Base-by-base conservation (phyloP, 2,113 vertebrate genomes). In the Petroica traversi region DNA sequence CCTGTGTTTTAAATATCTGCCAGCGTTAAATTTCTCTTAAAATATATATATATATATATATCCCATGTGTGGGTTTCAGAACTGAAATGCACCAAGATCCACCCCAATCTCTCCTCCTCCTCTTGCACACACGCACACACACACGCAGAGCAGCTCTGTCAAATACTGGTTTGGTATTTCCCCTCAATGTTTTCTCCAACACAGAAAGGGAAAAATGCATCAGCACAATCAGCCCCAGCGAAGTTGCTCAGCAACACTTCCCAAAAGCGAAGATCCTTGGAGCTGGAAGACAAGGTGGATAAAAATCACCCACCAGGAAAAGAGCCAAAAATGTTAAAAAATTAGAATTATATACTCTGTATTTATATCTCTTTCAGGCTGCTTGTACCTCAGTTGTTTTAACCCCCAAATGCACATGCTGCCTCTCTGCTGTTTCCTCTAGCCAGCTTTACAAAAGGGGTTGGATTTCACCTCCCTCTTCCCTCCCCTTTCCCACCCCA, bases 31-130 rank as follows among this genome's bases (percentile, higher is more conserved):
- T 77, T 88, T 95, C 81, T 88, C 46, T 95, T 96, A 88, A 90
- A 97, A 97, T n/a, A n/a, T n/a, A n/a, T n/a, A n/a, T n/a, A n/a
- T n/a, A 97, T 63, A 95, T 90, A 93, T 43, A 94, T 93, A 93
- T 87, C 59, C 79, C 91, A 23, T 72, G 51, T 78, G 41, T 57
- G 45, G 66, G 71, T 89, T 93, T 86, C 68, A 72, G 49, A 72
- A 94, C 46, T 29, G 83, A 96, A 96, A 87, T 8, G 43, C 85
- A 66, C 68, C 0, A 3, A 64, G 45, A 63, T 24, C 43, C 16
- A 2, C 61, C 52, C 79, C 46, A 24, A 2, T 36, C 48, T 63
- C 36, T 40, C 8, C 2, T 51, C 51, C 73, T 62, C 24, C 48
- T 54, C 77, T 51, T 73, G 41, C 67, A 75, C 73, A 55, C 20